Percentiles rank a stretch among this genome's conserved stretches.
Evolutionary conservation across 2,797 vertebrate genomes (phyloP).

Genomic region (Tachyglossus aculeatus): DNA sequence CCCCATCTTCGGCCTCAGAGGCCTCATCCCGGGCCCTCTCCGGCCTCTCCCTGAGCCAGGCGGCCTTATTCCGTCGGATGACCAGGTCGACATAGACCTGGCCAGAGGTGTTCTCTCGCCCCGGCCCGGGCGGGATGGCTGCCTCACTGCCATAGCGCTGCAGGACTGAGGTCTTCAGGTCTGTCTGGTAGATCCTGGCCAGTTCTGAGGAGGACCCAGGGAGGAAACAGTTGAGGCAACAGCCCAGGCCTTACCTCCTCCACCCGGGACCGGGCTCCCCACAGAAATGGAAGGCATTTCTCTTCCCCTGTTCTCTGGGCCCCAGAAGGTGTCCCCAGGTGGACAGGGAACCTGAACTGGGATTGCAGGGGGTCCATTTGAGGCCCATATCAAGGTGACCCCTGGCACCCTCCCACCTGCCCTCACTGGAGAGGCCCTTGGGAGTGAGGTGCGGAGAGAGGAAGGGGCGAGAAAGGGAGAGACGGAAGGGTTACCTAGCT

Average conservation of each 20-base stretch:
- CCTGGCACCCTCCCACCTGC: neutral
- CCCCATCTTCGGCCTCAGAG: conserved; percentile 58
- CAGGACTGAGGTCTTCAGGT: conserved; percentile 56
- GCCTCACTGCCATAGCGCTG: conserved; percentile 62
- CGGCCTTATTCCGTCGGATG: conserved; percentile 61
- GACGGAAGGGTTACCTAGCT: conserved; percentile 20
- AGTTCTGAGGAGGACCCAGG: conserved; percentile 69
- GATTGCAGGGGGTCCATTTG: neutral
- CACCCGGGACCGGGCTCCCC: neutral
- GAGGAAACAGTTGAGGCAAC: neutral
- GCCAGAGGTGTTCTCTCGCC: conserved; percentile 49
- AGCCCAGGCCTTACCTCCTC: neutral
- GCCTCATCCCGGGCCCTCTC: conserved; percentile 40
- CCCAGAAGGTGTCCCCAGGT: neutral
- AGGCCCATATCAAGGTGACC: neutral
- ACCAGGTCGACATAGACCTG: conserved; percentile 78
- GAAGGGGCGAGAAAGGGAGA: neutral
- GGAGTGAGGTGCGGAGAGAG: neutral
- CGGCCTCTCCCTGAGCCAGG: conserved; percentile 34
- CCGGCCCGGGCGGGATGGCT: neutral
- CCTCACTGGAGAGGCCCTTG: neutral
- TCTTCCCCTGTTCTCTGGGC: neutral
- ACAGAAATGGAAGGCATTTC: neutral
- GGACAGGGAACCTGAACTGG: accelerated
- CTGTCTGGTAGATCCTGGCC: conserved; percentile 68